Conservation (phyloP, 1,140 invertebrate genomes). For the Euura lappo region DNA sequence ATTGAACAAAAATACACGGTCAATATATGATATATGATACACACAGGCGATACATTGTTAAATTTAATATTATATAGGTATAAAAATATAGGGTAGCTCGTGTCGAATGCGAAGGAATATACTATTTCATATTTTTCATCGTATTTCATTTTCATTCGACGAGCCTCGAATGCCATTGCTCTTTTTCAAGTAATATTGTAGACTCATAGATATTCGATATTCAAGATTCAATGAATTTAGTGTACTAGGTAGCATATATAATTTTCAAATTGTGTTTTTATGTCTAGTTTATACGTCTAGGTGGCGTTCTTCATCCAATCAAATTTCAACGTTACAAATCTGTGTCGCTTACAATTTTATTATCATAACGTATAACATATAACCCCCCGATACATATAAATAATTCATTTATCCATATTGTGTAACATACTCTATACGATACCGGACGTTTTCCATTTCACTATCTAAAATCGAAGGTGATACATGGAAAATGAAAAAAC, state of each 20-base stretch:
- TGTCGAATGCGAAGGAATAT: neutral
- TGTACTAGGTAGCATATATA: slow-evolving; percentile 38
- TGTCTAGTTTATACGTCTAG: too few species aligned
- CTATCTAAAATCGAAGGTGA: too few species aligned
- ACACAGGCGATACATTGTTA: neutral
- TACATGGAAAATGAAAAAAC: too few species aligned
- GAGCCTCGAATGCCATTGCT: slow-evolving; percentile 38
- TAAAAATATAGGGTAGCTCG: slow-evolving; percentile 11
- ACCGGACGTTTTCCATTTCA: too few species aligned
- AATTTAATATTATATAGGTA: slow-evolving; percentile 21
- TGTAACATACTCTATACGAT: too few species aligned
- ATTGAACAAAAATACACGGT: slow-evolving; percentile 16
- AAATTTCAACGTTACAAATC: neutral
- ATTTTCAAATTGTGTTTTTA: slow-evolving; percentile 47
- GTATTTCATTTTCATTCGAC: neutral
- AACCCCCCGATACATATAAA: neutral
- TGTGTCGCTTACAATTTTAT: too few species aligned
- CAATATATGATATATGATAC: too few species aligned
- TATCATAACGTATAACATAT: neutral
- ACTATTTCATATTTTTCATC: neutral
- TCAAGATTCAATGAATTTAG: slow-evolving; percentile 53
- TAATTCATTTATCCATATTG: too few species aligned
- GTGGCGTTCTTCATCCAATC: neutral
- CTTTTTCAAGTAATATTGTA: slow-evolving; percentile 32
- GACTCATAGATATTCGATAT: slow-evolving; percentile 40